Conservation (phyloP, 2,113 vertebrate genomes). For the Genyomyrus donnyi region DNA sequence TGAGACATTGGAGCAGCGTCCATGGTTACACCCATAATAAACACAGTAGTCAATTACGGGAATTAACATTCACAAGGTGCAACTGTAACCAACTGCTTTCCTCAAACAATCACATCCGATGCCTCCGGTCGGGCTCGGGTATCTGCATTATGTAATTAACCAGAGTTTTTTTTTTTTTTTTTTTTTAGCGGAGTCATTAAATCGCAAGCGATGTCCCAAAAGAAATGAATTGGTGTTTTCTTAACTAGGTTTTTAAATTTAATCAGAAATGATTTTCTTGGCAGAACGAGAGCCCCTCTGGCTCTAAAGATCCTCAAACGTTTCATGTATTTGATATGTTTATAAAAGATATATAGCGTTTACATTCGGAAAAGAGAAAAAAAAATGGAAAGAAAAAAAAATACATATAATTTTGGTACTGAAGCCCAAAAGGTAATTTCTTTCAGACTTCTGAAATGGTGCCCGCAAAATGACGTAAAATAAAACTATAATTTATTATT, state of each 20-base stretch:
- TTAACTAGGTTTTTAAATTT: neutral
- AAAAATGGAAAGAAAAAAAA: neutral
- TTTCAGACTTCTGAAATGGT: neutral
- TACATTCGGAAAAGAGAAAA: neutral
- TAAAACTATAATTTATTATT: neutral
- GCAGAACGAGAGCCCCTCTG: neutral
- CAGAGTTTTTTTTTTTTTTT: neutral
- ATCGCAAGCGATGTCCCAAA: neutral
- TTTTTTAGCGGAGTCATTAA: neutral
- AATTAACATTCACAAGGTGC: conserved; percentile 40
- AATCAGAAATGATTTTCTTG: neutral
- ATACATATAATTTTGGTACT: neutral
- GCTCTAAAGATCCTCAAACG: neutral
- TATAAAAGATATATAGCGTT: neutral
- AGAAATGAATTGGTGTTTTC: neutral
- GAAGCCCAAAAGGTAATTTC: neutral
- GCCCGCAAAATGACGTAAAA: neutral
- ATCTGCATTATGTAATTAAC: neutral
- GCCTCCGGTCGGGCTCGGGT: neutral
- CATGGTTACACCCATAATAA: conserved; percentile 54
- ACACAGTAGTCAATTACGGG: conserved; percentile 38
- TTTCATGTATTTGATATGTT: neutral
- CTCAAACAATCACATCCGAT: neutral
- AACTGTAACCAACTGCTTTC: conserved; percentile 45
- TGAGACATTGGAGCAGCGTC: conserved; percentile 30